Conservation (phyloP, 1,140 invertebrate species). For the Meloidogyne exigua region DNA sequence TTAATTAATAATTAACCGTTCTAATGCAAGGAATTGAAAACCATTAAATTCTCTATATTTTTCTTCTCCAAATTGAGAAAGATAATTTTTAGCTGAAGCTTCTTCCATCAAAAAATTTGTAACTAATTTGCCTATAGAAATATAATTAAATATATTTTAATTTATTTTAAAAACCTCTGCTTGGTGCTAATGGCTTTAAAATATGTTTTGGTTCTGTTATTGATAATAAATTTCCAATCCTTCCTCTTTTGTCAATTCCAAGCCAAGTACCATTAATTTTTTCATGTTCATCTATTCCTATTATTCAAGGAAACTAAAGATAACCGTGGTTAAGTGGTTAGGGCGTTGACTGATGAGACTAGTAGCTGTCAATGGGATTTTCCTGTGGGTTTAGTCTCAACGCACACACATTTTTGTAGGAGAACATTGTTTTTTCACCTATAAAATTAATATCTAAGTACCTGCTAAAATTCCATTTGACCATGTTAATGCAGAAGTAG, state of each 20-base stretch:
- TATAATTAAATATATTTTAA: conserved; percentile 10
- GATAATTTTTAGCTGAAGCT: conserved; percentile 18
- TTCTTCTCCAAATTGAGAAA: conserved; percentile 15
- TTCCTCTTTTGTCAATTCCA: conserved; percentile 38
- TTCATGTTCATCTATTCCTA: conserved; percentile 47
- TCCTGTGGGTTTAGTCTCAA: too few relatives aligned
- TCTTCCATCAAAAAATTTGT: conserved; percentile 30
- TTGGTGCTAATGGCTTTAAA: conserved; percentile 23
- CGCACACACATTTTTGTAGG: too few relatives aligned
- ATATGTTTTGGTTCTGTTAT: conserved; percentile 42
- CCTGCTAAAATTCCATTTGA: conserved; percentile 45
- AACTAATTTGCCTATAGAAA: conserved; percentile 38
- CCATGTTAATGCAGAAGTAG: conserved; percentile 42
- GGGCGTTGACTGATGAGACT: too few relatives aligned
- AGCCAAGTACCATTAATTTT: conserved; percentile 48
- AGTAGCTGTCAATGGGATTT: too few relatives aligned
- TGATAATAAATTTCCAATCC: conserved; percentile 47
- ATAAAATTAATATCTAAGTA: conserved; percentile 16
- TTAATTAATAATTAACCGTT: conserved; percentile 29
- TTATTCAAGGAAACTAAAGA: background rate
- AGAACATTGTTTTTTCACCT: too few relatives aligned
- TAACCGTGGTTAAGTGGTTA: too few relatives aligned
- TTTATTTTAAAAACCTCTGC: conserved; percentile 29
- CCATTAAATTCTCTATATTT: conserved; percentile 39
- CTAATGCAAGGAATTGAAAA: conserved; percentile 45